Conservation (phyloP, 1,140 invertebrate genomes). For the Cotesia typhae region DNA sequence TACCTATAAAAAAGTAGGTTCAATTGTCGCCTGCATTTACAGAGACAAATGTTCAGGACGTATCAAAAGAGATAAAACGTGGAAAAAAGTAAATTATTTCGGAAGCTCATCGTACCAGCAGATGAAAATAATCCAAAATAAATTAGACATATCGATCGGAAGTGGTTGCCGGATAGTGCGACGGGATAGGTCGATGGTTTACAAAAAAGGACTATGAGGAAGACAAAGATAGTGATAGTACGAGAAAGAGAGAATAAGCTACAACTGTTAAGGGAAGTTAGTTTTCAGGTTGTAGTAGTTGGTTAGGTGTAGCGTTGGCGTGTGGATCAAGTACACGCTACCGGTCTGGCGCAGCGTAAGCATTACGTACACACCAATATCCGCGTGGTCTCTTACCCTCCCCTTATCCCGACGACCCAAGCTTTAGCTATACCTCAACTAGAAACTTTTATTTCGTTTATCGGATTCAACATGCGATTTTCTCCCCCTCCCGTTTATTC, state of each 20-base stretch:
- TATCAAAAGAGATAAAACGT: neutral
- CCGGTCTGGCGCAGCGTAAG: constrained; percentile 40
- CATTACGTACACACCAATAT: constrained; percentile 45
- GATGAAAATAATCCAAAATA: constrained; percentile 55
- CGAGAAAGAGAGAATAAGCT: constrained; percentile 12
- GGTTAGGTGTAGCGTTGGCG: constrained; percentile 30
- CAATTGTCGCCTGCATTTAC: no score
- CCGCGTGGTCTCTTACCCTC: constrained; percentile 22
- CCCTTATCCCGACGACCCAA: constrained; percentile 5
- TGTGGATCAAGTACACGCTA: constrained; percentile 47
- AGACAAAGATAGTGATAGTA: neutral
- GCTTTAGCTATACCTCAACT: constrained; percentile 29
- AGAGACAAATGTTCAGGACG: no score
- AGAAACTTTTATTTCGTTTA: constrained; percentile 57
- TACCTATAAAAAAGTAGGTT: neutral
- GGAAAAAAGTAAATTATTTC: constrained; percentile 13
- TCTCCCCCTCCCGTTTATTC: constrained; percentile 36
- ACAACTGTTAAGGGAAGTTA: constrained; percentile 30
- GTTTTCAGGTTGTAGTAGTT: constrained; percentile 40
- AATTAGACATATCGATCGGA: constrained; percentile 52
- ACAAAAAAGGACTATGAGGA: no score
- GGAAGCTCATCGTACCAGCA: neutral
- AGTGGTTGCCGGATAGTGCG: neutral
- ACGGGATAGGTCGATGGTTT: no score
- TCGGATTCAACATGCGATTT: constrained; percentile 58